These are phyloP conservation scores for Trichopoda pennipes DNA, from an alignment of 2,888 invertebrate species.

Conservation along the genomic window DNA sequence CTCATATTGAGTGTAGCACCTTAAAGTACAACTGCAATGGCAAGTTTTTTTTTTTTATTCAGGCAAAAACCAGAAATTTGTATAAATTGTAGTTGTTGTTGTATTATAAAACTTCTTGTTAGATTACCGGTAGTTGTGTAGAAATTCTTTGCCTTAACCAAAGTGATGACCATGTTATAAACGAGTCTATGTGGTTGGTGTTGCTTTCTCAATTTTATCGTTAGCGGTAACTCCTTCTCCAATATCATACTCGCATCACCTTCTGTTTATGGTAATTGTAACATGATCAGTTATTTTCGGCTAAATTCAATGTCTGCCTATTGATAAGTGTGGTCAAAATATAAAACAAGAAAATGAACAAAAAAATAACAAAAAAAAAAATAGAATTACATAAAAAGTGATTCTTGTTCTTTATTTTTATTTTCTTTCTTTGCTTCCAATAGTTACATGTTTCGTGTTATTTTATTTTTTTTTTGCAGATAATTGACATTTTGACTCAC, in stretches of 20 bases:
- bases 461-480: conserved; percentile 51
- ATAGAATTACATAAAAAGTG: conserved; percentile 52
- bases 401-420: conserved; percentile 46
- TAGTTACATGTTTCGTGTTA: conserved; percentile 52
- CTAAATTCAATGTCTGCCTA: conserved; percentile 54
- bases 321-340: conserved; percentile 68
- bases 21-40: conserved; percentile 15
- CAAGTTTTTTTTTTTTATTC: conserved; percentile 23
- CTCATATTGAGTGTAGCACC: conserved; percentile 26
- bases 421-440: conserved; percentile 9
- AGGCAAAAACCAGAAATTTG: conserved; percentile 51
- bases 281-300: conserved; percentile 69
- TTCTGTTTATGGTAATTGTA: conserved; percentile 70
- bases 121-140: conserved; percentile 55
- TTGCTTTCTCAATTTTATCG: conserved; percentile 59
- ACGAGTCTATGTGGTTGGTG: conserved; percentile 42
- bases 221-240: conserved; percentile 68
- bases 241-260: conserved; percentile 68
- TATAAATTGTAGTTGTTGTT: conserved; percentile 23
- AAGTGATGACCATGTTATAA: conserved; percentile 24
- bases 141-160: conserved; percentile 33
- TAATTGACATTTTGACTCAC: conserved; percentile 68
- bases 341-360: conserved; percentile 18
- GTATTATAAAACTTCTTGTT: conserved; percentile 26
- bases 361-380: conserved; percentile 18